Percentiles rank a stretch among this genome's conserved stretches.
These are phyloP conservation scores for Drosophila ohnishii DNA, from an alignment of 1,140 invertebrate genomes.

Conservation along the genomic window DNA sequence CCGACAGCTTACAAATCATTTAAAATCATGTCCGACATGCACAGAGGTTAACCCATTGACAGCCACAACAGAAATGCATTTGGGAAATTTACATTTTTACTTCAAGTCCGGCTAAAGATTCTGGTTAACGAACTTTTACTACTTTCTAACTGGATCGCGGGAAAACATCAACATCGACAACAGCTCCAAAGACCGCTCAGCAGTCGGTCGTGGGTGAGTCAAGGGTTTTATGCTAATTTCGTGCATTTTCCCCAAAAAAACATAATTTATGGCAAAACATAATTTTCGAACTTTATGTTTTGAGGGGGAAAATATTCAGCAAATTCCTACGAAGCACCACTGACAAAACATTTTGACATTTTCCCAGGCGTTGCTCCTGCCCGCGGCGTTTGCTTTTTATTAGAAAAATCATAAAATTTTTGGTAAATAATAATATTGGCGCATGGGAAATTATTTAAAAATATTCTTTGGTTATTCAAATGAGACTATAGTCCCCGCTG, in stretches of 20 bases:
- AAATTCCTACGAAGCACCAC: constrained; percentile 27
- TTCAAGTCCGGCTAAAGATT: constrained; percentile 40
- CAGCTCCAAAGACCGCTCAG: constrained; percentile 24
- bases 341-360: constrained; percentile 57
- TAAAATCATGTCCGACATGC: constrained; percentile 66
- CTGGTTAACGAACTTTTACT: constrained; percentile 65
- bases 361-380: constrained; percentile 34
- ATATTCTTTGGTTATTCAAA: constrained; percentile 79
- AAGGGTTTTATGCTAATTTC: constrained; percentile 75
- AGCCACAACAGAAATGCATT: constrained; percentile 74
- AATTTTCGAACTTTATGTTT: constrained; percentile 64
- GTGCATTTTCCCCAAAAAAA: constrained; percentile 34
- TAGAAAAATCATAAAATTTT: constrained; percentile 54
- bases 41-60: constrained; percentile 29
- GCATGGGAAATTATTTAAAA: constrained; percentile 54
- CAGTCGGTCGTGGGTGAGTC: constrained; percentile 72
- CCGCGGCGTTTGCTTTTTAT: constrained; percentile 41
- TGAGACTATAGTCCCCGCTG: constrained; percentile 42
- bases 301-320: constrained; percentile 49
- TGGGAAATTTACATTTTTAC: constrained; percentile 72
- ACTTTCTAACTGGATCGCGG: constrained; percentile 70
- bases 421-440: constrained; percentile 31
- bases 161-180: constrained; percentile 26
- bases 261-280: constrained; percentile 69
- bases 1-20: constrained; percentile 39